Conservation (phyloP, 2,888 invertebrate genomes). For the Ferrisia virgata region DNA sequence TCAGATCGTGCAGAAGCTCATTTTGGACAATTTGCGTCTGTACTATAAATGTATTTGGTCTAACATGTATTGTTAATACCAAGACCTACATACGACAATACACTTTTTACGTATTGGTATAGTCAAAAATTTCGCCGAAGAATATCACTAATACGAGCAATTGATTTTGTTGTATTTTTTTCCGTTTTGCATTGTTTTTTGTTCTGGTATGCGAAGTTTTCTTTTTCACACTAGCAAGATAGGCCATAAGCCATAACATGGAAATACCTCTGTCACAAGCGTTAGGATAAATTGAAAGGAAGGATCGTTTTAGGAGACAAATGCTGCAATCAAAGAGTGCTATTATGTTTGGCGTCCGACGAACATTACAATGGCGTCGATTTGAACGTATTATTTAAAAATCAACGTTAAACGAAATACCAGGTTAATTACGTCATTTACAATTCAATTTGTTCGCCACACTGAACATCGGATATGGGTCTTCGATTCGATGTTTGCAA, state of each 20-base stretch:
- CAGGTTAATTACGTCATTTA: slow-evolving; percentile 38
- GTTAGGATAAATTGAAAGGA: slow-evolving; percentile 23
- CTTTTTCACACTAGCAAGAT: not conserved
- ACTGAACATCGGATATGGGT: slow-evolving; percentile 23
- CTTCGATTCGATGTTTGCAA: slow-evolving; percentile 1
- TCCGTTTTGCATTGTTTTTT: not conserved
- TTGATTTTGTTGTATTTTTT: not conserved
- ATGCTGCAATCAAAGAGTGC: slow-evolving; percentile 16
- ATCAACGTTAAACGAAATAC: slow-evolving; percentile 38
- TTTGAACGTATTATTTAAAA: slow-evolving; percentile 32
- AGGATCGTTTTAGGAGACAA: slow-evolving; percentile 12
- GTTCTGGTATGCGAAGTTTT: not conserved
- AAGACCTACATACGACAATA: too few species aligned
- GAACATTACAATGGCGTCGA: slow-evolving; percentile 29
- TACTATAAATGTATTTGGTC: too few species aligned
- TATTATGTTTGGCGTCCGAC: slow-evolving; percentile 28
- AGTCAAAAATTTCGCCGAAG: not conserved
- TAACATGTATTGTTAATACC: too few species aligned
- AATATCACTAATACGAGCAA: not conserved
- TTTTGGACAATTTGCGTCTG: too few species aligned
- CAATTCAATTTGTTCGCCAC: slow-evolving; percentile 35
- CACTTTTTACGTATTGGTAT: too few species aligned
- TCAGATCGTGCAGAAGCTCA: too few species aligned
- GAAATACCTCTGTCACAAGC: not conserved
- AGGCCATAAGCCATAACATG: not conserved